Conservation (phyloP, 2,888 invertebrate species). For the Meghimatium bilineatum region DNA sequence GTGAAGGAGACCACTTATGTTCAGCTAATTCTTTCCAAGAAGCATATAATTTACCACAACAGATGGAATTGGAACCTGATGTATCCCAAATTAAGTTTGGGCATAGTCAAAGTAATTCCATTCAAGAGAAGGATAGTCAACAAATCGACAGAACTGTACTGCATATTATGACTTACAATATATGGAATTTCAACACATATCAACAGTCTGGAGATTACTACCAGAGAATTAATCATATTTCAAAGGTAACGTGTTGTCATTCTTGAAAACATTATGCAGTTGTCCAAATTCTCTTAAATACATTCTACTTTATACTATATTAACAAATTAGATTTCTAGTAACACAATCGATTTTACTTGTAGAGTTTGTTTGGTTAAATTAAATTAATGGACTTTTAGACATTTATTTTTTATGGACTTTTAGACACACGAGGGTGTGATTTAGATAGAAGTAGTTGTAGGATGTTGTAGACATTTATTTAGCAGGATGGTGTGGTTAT, state of each 20-base stretch:
- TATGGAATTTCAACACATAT: constrained; percentile 62
- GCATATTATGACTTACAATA: constrained; percentile 59
- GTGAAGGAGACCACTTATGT: background rate
- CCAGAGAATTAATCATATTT: constrained; percentile 41
- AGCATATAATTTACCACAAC: background rate
- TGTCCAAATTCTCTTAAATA: too few relatives aligned
- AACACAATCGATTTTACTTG: too few relatives aligned
- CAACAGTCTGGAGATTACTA: constrained; percentile 33
- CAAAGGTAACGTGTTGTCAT: constrained; percentile 18
- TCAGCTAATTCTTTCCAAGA: background rate
- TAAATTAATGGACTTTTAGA: too few relatives aligned
- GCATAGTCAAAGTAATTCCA: background rate
- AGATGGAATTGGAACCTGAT: background rate
- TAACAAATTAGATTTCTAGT: too few relatives aligned
- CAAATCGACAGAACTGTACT: background rate
- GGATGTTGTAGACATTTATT: too few relatives aligned
- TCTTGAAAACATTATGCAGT: background rate
- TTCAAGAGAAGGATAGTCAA: background rate
- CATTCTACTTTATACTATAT: too few relatives aligned
- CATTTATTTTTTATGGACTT: too few relatives aligned
- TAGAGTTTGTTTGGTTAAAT: too few relatives aligned
- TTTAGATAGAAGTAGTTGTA: too few relatives aligned
- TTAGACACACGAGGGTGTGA: too few relatives aligned
- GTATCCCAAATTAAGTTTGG: background rate
- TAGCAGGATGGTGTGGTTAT: too few relatives aligned